Base-by-base conservation (phyloP, 2,888 invertebrate species). In the Rhyacophila evoluta region DNA sequence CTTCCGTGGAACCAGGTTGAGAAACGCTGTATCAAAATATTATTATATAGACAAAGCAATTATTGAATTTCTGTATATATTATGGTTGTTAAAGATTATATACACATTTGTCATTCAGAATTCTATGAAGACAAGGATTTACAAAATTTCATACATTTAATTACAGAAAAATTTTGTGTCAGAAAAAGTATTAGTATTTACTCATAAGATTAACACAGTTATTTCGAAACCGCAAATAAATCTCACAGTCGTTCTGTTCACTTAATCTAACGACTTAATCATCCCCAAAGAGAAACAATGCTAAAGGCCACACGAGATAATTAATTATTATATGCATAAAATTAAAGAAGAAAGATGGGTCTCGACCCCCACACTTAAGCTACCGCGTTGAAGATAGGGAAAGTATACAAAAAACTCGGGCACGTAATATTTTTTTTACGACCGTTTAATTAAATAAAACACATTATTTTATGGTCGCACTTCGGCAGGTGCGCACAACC, bases 401-500 rank as follows among this genome's bases (percentile, higher is more conserved):
- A 55, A 55, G 55, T 55, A 55, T 10, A 55, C 55, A 55, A 55
- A 55, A 41, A 55, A 55, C 55, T 19, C 19, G 19, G 55, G 10
- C 55, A 55, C 25, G 55, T 55, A 55, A 19, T 55, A 55, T 19
- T 55, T 55, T 55, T 41, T 55, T 55, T 55, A 55, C 25, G 55
- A 55, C 55, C 55, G 10, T 55, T 55, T 55, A 55, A 55, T 55
- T 55, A 55, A 55, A 55, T 55, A 55, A 55, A 55, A 55, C 55
- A 55, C 55, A 55, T 55, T 55, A 55, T 55, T 55, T 55, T 55
- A 55, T 55, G 55, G 25, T 55, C 55, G 55, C 19, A 55, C 55
- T 55, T 19, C 25, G 8, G 25, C 10, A 25, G 55, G 15, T 25
- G 12, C 19, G 2, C 55, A 55, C 25, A 55, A 55, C 55, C 25